These are phyloP conservation scores for Stegodyphus mimosarum DNA, from an alignment of 1,140 invertebrate species.

Conservation along the genomic window DNA sequence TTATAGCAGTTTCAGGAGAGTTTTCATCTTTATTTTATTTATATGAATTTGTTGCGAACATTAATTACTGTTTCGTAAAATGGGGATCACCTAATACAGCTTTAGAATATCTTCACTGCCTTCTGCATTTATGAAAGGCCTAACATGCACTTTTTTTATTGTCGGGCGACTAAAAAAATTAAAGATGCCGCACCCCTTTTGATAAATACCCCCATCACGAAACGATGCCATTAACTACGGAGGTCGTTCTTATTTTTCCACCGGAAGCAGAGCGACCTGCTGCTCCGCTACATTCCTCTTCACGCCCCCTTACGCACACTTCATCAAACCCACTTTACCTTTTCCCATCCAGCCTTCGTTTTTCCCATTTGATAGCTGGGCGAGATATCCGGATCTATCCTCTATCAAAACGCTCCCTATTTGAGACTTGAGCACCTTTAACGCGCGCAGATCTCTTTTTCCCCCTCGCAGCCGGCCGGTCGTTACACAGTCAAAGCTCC, in stretches of 20 bases:
- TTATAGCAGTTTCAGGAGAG: too few relatives aligned
- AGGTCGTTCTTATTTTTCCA: slow-evolving; percentile 39
- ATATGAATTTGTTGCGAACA: too few relatives aligned
- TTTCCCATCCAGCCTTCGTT: slow-evolving; percentile 26
- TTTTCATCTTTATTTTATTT: too few relatives aligned
- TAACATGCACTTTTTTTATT: background rate
- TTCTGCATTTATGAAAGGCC: too few relatives aligned
- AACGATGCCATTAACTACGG: slow-evolving; percentile 40
- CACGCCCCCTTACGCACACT: slow-evolving; percentile 1
- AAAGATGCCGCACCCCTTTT: background rate
- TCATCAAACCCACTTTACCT: slow-evolving; percentile 52
- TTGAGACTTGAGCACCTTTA: slow-evolving; percentile 44
- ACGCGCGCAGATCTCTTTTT: slow-evolving; percentile 42
- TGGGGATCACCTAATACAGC: too few relatives aligned
- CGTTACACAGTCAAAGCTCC: slow-evolving; percentile 57
- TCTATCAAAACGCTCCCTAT: slow-evolving; percentile 47
- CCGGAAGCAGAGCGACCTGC: background rate
- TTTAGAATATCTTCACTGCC: too few relatives aligned
- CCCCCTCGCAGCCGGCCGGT: slow-evolving; percentile 21
- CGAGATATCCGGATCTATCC: slow-evolving; percentile 55
- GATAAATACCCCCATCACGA: slow-evolving; percentile 55
- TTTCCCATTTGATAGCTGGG: slow-evolving; percentile 59
- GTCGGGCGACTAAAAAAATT: background rate
- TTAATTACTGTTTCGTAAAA: too few relatives aligned
- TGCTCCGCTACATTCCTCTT: background rate